A percentile compares a stretch with the other conserved stretches of the same genome.
Evolutionary conservation across 2,797 vertebrate genomes (phyloP).

Genomic region (Clarias fuscus): DNA sequence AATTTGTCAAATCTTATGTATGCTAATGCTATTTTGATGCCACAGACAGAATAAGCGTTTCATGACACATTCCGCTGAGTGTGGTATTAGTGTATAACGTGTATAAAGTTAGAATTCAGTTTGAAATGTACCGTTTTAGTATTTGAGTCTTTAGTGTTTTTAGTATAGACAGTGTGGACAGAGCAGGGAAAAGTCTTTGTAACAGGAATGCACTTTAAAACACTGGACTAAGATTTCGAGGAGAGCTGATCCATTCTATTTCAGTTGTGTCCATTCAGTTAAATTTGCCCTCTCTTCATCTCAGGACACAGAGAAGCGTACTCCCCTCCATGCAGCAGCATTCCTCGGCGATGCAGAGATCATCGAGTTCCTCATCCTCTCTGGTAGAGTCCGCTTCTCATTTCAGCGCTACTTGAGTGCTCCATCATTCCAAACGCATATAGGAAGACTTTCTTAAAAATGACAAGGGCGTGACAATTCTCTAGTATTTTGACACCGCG

Average conservation of each 20-base stretch:
- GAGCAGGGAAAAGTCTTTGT: not conserved
- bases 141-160: not conserved
- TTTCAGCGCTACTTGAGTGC: not conserved
- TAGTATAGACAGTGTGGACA: not conserved
- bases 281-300: not conserved
- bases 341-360: constrained; percentile 96
- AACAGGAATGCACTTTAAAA: not conserved
- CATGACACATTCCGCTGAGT: no score
- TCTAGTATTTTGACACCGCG: no score
- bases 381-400: constrained; percentile 74
- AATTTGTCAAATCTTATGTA: no score
- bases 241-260: not conserved
- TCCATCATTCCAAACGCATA: not conserved
- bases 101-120: no score
- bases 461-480: not conserved
- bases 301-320: constrained; percentile 93
- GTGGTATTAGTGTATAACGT: no score
- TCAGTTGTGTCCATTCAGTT: not conserved
- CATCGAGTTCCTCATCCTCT: constrained; percentile 94
- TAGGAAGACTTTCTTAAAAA: not conserved
- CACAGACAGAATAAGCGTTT: no score
- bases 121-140: no score
- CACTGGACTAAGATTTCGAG: not conserved
- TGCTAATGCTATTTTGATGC: no score
- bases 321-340: constrained; percentile 91